Conservation (phyloP, 2,113 vertebrate species). For the Budorcas taxicolor region DNA sequence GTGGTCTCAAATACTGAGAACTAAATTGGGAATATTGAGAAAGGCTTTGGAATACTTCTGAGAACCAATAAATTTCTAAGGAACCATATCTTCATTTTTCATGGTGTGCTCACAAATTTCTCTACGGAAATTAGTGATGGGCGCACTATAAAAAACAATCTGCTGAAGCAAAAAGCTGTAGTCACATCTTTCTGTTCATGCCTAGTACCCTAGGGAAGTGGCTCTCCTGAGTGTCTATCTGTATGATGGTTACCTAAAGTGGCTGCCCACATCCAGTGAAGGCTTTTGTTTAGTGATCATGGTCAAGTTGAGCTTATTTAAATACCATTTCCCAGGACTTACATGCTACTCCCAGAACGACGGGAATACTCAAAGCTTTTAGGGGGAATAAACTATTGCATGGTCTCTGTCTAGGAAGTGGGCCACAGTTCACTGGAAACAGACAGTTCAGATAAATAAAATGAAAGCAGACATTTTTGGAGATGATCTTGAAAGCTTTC, state of each 20-base stretch:
- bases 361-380: conserved; percentile 82
- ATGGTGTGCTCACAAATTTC: conserved; percentile 18
- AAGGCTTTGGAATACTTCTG: not conserved
- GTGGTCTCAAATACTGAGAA: not conserved
- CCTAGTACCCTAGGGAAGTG: conserved; percentile 68
- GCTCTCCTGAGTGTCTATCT: conserved; percentile 76
- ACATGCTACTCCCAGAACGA: conserved; percentile 81
- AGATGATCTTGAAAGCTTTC: conserved; percentile 94
- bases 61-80: not conserved
- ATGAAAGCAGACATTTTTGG: conserved; percentile 86
- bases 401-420: conserved; percentile 75
- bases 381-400: conserved; percentile 72
- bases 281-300: conserved; percentile 81
- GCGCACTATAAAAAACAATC: not conserved
- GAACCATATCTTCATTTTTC: not conserved
- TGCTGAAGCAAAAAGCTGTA: conserved; percentile 64
- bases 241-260: conserved; percentile 81
- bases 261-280: conserved; percentile 74
- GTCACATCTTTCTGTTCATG: conserved; percentile 67
- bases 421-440: conserved; percentile 85
- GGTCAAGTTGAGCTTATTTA: conserved; percentile 82
- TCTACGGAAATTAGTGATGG: conserved; percentile 45
- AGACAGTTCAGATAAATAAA: conserved; percentile 85
- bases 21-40: conserved; percentile 4
- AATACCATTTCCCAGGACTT: conserved; percentile 80